Evolutionary conservation across 30 jellyfish, hydroid and myxozoan genomes (phyloP), one percentile per base, ranked within the genome.

Genomic region (Chrysaora quinquecirrha): DNA sequence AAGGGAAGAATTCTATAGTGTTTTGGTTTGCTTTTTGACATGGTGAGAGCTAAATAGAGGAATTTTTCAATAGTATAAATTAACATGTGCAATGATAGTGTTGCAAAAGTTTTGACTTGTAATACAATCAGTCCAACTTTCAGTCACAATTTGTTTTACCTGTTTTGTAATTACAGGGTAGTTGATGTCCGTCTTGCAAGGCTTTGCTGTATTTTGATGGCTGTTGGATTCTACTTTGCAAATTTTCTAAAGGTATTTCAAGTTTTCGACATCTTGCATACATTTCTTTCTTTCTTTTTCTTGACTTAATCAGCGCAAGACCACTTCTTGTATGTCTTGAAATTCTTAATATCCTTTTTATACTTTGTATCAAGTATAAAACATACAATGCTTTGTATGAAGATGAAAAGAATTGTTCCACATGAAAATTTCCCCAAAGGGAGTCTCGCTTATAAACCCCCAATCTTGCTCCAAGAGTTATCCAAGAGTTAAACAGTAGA

Each of bases 121-220:
- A 6, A 6, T 43, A 6, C 9, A 43, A 16, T 43, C 12, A 6
- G 58, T 43, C 58, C 16, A 43, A 16, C 9, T 43, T 6, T 6
- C 16, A 43, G 9, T 6, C 16, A 43, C 58, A 43, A 16, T 16
- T 43, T 43, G 23, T 60, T 21, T 60, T 10, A 60, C n/a, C 9
- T 60, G 9, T 4, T 60, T 4, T 60, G 72, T 60, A 10, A 1
- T 52, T 20, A n/a, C 34, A 92, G 96, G 96, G 48, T 86, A 24
- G 98, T 92, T 33, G 98, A 92, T 34, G 54, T 85, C 34, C 90
- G 98, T 30, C 93, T 91, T 52, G 98, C 96, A 48, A 66, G 98
- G 56, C 71, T 91, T 47, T 71, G 91, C 70, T 91, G 95, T 35
- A 78, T 91, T 61, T 88, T 85, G 43, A 86, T 92, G 98, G 98